Percentiles rank a stretch among this genome's conserved stretches.
phyloP scores from a whole-genome alignment of 1,140 invertebrate genomes.

The Ips typographus region DNA sequence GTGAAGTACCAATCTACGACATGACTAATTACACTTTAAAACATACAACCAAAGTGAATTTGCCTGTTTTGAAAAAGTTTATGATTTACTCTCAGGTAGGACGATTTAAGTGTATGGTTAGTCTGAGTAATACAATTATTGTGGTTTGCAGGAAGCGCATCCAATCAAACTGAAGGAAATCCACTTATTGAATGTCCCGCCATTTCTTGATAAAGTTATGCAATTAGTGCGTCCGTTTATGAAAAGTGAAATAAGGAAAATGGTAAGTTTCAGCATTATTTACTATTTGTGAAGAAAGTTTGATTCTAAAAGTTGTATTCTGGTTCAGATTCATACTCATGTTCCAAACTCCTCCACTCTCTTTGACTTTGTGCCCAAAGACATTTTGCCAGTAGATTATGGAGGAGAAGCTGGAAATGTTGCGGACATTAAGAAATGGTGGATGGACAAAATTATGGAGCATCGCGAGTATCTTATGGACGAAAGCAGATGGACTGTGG shows the following conservation, averaged over 20 bases:
- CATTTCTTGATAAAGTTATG: constrained; percentile 64
- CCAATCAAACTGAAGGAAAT: constrained; percentile 72
- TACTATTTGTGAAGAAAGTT: background rate
- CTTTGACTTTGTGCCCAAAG: constrained; percentile 60
- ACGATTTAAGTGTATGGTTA: background rate
- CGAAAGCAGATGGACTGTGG: constrained; percentile 44
- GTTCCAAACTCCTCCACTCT: constrained; percentile 60
- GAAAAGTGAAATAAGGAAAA: constrained; percentile 62
- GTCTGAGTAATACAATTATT: no score
- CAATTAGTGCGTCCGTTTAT: constrained; percentile 65
- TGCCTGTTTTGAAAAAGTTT: constrained; percentile 65
- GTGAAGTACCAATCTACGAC: constrained; percentile 71
- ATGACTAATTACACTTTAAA: constrained; percentile 62
- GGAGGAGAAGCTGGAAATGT: constrained; percentile 63
- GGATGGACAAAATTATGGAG: constrained; percentile 50
- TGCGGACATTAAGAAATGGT: constrained; percentile 57
- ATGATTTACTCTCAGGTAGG: constrained; percentile 65
- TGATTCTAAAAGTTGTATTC: background rate
- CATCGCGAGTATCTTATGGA: constrained; percentile 46
- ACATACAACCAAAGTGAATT: constrained; percentile 63
- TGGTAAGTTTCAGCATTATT: constrained; percentile 44
- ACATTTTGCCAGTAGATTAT: constrained; percentile 66
- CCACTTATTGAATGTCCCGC: constrained; percentile 67
- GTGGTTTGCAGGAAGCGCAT: constrained; percentile 68
- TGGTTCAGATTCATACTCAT: constrained; percentile 62